Percentiles rank a stretch among this genome's conserved stretches.
Evolutionary conservation across 2,888 invertebrate genomes (phyloP).

Genomic region (Argyra leucocephala): DNA sequence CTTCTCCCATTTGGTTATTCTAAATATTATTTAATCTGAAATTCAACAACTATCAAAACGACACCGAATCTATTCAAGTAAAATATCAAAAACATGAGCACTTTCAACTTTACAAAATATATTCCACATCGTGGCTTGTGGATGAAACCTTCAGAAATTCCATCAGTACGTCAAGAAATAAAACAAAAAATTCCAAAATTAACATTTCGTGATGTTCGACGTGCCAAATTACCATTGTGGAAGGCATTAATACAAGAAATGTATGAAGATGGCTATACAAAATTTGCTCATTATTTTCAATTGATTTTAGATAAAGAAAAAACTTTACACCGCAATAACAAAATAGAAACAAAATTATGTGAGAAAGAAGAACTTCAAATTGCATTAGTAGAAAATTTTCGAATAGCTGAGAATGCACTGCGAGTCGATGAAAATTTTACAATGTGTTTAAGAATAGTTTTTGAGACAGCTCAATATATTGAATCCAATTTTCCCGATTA

Average conservation of each 20-base stretch:
- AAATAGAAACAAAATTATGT: constrained; percentile 17
- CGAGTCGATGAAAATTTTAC: constrained; percentile 10
- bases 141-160: constrained; percentile 5
- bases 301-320: constrained; percentile 31
- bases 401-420: constrained; percentile 30
- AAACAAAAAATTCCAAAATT: constrained; percentile 7
- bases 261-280: constrained; percentile 30
- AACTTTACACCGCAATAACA: neutral
- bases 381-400: constrained; percentile 30
- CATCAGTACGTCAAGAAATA: constrained; percentile 9
- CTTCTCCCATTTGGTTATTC: too few relatives aligned
- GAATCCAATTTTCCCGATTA: constrained; percentile 17
- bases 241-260: constrained; percentile 26
- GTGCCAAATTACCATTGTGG: neutral
- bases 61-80: too few relatives aligned
- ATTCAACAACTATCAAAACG: too few relatives aligned
- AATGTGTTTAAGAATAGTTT: constrained; percentile 27
- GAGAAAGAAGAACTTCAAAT: constrained; percentile 26
- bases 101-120: too few relatives aligned
- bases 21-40: too few relatives aligned
- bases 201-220: neutral
- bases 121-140: neutral
- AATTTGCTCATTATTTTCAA: constrained; percentile 30
- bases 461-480: constrained; percentile 27
- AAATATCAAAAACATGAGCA: too few relatives aligned